Evolutionary conservation across 2,888 invertebrate species (phyloP).

Genomic region (Tiliacea aurago): DNA sequence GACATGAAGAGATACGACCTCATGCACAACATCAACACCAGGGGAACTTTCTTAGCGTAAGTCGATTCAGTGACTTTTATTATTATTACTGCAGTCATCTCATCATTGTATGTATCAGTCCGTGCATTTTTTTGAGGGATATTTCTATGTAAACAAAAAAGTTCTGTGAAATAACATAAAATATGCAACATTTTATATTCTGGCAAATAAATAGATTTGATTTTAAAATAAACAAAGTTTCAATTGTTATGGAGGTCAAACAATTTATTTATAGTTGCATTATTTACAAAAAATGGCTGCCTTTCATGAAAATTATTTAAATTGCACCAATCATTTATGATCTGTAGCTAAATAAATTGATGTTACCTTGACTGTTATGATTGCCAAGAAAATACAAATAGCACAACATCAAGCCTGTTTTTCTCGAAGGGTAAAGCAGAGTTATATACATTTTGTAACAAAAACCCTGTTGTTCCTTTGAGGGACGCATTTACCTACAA

Average conservation of each 20-base stretch:
- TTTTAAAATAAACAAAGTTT: not conserved
- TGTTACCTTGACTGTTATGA: slow-evolving; percentile 15
- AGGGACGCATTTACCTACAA: no score
- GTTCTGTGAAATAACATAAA: not conserved
- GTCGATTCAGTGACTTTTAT: not conserved
- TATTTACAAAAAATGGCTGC: not conserved
- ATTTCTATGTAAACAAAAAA: not conserved
- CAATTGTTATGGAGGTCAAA: not conserved
- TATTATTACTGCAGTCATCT: no score
- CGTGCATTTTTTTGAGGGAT: not conserved
- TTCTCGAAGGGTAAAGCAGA: not conserved
- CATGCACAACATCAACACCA: slow-evolving; percentile 98
- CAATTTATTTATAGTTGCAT: not conserved
- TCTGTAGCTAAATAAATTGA: slow-evolving; percentile 20
- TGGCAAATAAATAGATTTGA: no score
- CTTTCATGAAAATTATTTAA: slow-evolving; percentile 20
- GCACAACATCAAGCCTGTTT: not conserved
- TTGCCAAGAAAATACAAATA: slow-evolving; percentile 8
- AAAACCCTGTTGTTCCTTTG: no score
- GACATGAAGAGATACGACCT: slow-evolving; percentile 99
- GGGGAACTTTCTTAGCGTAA: slow-evolving; percentile 98
- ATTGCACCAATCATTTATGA: slow-evolving; percentile 21
- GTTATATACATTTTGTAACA: no score
- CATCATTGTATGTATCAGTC: not conserved
- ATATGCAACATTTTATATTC: no score